phyloP scores from a whole-genome alignment of 1,140 invertebrate genomes.

The Caerostris darwini region DNA sequence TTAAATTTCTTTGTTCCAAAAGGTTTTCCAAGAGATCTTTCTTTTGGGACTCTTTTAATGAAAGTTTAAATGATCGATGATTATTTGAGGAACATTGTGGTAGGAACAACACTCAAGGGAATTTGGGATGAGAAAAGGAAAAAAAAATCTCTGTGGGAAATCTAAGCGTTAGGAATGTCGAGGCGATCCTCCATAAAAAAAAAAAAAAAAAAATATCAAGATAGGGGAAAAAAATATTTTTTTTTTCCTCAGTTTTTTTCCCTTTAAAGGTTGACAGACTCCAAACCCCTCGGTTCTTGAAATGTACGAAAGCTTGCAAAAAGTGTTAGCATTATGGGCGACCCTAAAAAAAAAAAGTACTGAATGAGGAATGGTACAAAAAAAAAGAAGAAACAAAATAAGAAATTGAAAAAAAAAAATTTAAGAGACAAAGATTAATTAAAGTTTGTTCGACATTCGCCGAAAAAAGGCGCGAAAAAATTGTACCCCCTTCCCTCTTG shows the following conservation, averaged over 20 bases:
- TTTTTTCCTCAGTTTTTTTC: not conserved
- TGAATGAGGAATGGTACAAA: too few relatives aligned
- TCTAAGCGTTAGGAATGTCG: not conserved
- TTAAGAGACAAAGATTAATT: slow-evolving; percentile 48
- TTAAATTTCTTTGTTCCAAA: too few relatives aligned
- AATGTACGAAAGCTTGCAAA: not conserved
- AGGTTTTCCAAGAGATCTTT: too few relatives aligned
- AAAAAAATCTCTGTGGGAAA: not conserved
- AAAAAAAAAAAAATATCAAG: not conserved
- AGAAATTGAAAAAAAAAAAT: slow-evolving; percentile 9
- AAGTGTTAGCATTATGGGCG: not conserved
- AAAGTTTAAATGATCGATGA: not conserved
- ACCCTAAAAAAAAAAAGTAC: not conserved
- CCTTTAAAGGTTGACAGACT: not conserved
- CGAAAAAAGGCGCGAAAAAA: not conserved
- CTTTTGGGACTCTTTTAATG: too few relatives aligned
- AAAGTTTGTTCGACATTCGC: slow-evolving; percentile 6
- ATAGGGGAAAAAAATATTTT: too few relatives aligned
- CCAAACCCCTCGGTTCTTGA: not conserved
- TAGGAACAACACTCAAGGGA: not conserved
- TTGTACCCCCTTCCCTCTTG: too few relatives aligned
- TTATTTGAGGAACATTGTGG: not conserved
- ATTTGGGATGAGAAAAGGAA: not conserved
- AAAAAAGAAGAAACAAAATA: not conserved
- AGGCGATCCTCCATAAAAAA: too few relatives aligned